These are phyloP conservation scores for Myotis davidii DNA, from an alignment of 2,113 vertebrate species.

Conservation along the genomic window DNA sequence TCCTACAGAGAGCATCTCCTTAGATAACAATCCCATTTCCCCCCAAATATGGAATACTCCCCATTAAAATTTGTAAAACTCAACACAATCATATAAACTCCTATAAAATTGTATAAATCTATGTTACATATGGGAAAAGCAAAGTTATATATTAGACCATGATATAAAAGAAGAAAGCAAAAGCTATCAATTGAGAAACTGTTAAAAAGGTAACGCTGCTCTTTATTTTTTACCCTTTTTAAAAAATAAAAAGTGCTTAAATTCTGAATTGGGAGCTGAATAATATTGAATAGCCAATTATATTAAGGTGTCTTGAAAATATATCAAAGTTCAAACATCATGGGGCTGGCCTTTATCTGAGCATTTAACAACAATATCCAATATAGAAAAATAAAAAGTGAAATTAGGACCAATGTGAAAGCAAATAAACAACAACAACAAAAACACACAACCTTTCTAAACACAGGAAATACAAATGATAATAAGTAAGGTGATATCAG, in stretches of 20 bases:
- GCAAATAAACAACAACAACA: background rate
- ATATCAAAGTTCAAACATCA: background rate
- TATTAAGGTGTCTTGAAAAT: slow-evolving; percentile 48
- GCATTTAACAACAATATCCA: background rate
- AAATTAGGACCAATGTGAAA: background rate
- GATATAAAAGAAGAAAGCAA: background rate
- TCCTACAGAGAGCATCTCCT: background rate
- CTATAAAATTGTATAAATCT: background rate
- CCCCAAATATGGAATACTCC: background rate
- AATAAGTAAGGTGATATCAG: background rate
- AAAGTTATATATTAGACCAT: background rate
- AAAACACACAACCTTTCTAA: background rate
- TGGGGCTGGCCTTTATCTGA: background rate
- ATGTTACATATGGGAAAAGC: background rate
- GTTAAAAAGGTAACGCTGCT: background rate
- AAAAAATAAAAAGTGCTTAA: background rate
- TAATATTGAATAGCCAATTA: background rate
- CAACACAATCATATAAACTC: background rate
- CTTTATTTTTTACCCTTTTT: background rate
- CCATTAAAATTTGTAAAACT: slow-evolving; percentile 2
- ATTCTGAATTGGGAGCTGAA: background rate
- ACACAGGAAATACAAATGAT: background rate
- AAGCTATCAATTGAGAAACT: background rate
- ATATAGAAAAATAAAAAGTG: background rate
- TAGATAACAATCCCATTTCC: background rate